phyloP scores from a whole-genome alignment of 2,113 vertebrate species.

The Grantiella picta region DNA sequence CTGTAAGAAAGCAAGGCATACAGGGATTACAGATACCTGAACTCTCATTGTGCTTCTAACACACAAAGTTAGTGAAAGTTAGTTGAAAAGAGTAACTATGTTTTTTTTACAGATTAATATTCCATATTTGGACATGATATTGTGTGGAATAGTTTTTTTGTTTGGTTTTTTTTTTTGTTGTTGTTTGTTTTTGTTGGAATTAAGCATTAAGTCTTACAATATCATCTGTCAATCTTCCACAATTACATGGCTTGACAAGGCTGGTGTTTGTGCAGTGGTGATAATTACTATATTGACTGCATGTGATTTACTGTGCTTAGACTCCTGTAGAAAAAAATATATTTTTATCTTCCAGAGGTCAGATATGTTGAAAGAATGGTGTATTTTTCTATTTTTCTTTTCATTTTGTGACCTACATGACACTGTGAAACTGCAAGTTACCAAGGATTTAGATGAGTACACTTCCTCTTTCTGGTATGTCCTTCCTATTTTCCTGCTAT shows the following conservation, averaged over 20 bases:
- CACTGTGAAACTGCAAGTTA: not conserved
- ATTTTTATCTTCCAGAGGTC: not conserved
- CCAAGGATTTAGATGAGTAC: not conserved
- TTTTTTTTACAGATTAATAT: not conserved
- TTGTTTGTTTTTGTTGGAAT: not conserved
- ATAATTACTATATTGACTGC: not conserved
- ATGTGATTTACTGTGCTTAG: not conserved
- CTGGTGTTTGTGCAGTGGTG: not conserved
- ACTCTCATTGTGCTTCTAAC: not conserved
- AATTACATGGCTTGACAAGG: not conserved
- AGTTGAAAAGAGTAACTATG: not conserved
- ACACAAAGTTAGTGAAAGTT: not conserved
- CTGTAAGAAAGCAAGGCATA: not conserved
- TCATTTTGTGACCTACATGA: not conserved
- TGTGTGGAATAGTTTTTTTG: not conserved
- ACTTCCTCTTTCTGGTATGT: not conserved
- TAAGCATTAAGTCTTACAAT: not conserved
- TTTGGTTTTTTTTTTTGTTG: no score
- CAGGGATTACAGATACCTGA: not conserved
- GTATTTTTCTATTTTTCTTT: not conserved
- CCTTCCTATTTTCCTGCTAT: not conserved
- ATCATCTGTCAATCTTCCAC: not conserved
- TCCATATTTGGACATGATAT: not conserved
- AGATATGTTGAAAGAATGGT: not conserved
- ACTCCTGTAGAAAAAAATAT: not conserved